Evolutionary conservation across 2,113 vertebrate species (phyloP).

Genomic region (Podarcis cretensis): DNA sequence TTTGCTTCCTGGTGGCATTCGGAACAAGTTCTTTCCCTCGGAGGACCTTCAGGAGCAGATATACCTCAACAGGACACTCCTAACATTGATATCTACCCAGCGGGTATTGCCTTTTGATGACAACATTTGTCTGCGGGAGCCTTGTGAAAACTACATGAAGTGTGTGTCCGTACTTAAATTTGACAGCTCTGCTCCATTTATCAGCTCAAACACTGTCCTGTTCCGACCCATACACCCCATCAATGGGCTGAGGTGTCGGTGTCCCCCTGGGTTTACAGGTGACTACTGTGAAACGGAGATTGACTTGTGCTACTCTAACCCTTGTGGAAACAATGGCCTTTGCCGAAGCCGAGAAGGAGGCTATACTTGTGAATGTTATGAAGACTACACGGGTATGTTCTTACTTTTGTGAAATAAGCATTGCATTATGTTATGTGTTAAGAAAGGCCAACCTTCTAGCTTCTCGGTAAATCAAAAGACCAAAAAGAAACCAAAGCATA

Average conservation of each 20-base stretch:
- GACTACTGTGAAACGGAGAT: constrained; percentile 97
- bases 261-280: constrained; percentile 91
- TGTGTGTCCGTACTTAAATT: constrained; percentile 95
- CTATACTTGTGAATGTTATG: constrained; percentile 90
- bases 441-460: neutral
- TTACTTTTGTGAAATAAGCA: constrained; percentile 47
- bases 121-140: constrained; percentile 96
- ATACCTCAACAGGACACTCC: constrained; percentile 93
- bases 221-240: constrained; percentile 97
- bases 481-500: neutral
- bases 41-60: constrained; percentile 98
- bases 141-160: constrained; percentile 99
- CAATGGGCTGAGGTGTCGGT: constrained; percentile 93
- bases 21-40: constrained; percentile 88
- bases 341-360: constrained; percentile 94
- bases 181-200: constrained; percentile 94
- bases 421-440: neutral
- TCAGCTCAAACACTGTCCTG: constrained; percentile 91
- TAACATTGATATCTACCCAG: constrained; percentile 88
- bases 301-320: constrained; percentile 94
- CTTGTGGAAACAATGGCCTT: constrained; percentile 86
- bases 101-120: constrained; percentile 96
- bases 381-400: constrained; percentile 91
- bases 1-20: constrained; percentile 83
- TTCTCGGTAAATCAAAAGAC: neutral